phyloP scores from a whole-genome alignment of 2,797 vertebrate species.

The Molothrus aeneus region DNA sequence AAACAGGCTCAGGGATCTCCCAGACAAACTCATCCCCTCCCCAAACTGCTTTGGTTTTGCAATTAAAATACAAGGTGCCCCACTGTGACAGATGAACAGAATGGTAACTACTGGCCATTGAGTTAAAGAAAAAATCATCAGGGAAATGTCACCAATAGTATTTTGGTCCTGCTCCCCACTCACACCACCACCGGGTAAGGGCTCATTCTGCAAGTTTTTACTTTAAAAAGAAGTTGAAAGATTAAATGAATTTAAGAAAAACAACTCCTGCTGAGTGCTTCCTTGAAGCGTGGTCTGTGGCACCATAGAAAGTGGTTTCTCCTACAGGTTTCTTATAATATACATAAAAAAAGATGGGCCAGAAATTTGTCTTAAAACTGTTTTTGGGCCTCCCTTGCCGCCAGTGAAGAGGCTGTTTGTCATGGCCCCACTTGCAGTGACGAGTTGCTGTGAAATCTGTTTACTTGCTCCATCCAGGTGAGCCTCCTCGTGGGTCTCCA shows the following conservation, averaged over 20 bases:
- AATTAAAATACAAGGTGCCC: background rate
- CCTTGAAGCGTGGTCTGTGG: background rate
- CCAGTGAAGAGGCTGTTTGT: background rate
- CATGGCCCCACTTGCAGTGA: background rate
- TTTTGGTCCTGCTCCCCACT: background rate
- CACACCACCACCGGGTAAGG: fast-evolving
- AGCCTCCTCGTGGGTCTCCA: background rate
- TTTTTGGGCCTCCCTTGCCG: background rate
- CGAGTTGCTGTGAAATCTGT: background rate
- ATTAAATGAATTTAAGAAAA: background rate
- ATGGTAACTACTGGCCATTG: slow-evolving; percentile 49
- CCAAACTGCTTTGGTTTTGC: background rate
- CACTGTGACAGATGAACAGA: background rate
- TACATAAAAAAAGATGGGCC: background rate
- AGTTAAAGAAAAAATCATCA: background rate
- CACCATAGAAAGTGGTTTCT: background rate
- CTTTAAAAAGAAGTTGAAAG: background rate
- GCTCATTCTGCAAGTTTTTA: background rate
- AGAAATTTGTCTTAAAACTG: background rate
- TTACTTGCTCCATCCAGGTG: background rate
- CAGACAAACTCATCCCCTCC: background rate
- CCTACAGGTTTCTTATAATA: background rate
- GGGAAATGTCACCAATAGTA: background rate
- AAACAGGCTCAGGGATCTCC: background rate
- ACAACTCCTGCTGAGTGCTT: fast-evolving